Evolutionary conservation across 1,140 invertebrate species (phyloP).

Genomic region (Danaus plexippus): DNA sequence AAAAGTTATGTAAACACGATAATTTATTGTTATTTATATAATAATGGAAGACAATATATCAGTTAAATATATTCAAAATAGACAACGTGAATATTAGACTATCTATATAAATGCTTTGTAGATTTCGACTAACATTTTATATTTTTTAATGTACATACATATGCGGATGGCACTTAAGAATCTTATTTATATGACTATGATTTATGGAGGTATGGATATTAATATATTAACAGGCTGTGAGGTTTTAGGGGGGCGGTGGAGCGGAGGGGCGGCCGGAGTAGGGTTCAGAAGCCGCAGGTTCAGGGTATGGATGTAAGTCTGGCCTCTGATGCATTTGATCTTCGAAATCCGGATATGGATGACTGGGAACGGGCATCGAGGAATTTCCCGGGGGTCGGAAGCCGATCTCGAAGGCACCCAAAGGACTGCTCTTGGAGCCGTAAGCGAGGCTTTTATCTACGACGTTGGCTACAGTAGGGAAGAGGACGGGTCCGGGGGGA

Average conservation of each 20-base stretch:
- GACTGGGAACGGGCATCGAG: neutral
- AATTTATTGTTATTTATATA: no score
- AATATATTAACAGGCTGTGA: no score
- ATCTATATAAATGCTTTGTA: no score
- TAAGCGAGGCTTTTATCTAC: constrained; percentile 4
- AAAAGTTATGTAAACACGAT: no score
- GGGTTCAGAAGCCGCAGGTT: neutral
- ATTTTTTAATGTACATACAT: no score
- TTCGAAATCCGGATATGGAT: constrained; percentile 4
- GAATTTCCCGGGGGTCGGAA: constrained; percentile 7
- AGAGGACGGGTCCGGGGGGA: constrained; percentile 2
- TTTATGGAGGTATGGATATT: no score
- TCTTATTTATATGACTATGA: no score
- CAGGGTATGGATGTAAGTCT: neutral
- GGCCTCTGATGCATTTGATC: neutral
- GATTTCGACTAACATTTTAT: no score
- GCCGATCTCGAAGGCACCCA: constrained; percentile 10
- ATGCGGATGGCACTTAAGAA: no score
- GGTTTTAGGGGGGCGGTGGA: neutral
- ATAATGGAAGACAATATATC: no score
- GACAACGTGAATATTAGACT: no score
- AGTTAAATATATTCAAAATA: no score
- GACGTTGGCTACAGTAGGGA: constrained; percentile 16
- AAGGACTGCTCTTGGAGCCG: constrained; percentile 10
- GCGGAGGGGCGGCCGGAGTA: constrained; percentile 12